Evolutionary conservation across 2,113 vertebrate species (phyloP), one percentile per base, ranked within the genome.

Genomic region (Oncorhynchus tshawytscha): DNA sequence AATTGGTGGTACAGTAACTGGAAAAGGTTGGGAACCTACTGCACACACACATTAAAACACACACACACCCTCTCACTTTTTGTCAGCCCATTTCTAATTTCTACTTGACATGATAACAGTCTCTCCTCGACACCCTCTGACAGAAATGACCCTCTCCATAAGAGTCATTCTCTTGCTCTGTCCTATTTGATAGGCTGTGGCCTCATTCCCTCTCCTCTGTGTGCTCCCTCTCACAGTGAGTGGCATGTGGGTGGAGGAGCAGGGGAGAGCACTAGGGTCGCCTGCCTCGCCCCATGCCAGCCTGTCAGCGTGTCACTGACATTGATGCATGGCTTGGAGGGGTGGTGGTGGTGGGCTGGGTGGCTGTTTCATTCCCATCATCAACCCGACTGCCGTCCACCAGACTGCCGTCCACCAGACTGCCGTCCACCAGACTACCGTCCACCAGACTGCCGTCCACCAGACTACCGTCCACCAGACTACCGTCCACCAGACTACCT

Each of bases 141-240:
- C 39, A 45, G 39, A 11, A 45, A 45, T 45, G 39, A 45, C 39
- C 39, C 39, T 45, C 39, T 11, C 9, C 39, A 45, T 45, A 45
- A 45, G 39, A 9, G 39, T 45, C 39, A 45, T 45, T 45, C 39
- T 45, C 39, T 45, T 9, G 24, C 66, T 3, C 66, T 24, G n/a
- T 45, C n/a, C 90, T 84, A 81, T 86, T 88, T 88, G 87, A 92
- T 88, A 88, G 88, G 86, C 90, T 87, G 85, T 87, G 89, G 90
- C 90, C 91, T 84, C 88, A 89, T 89, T 88, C 84, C 87, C 72
- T 73, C 85, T 85, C 90, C 90, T 85, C 39, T 45, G 39, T 45
- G 39, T 45, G 8, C 39, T 89, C 91, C 90, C 68, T 83, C 86
- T 89, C 84, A 82, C 82, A 71, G 82, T 83, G 86, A 91, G 90